phyloP scores from a whole-genome alignment of 2,888 invertebrate genomes.

The Rhagonycha fulva region DNA sequence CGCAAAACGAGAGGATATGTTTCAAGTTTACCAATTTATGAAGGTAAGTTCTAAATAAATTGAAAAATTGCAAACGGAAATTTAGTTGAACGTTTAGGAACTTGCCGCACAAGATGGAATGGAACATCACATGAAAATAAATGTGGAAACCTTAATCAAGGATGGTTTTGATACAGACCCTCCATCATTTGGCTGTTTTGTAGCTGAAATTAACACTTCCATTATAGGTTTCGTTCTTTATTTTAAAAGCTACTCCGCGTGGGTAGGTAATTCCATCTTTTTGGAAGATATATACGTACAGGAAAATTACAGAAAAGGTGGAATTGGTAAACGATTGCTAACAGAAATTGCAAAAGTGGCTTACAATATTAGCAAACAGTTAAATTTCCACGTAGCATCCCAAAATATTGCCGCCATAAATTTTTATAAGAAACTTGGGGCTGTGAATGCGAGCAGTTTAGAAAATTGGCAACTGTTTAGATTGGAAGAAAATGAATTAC shows the following conservation, averaged over 20 bases:
- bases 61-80: not conserved
- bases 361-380: constrained; percentile 54
- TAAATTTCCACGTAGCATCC: constrained; percentile 80
- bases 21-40: constrained; percentile 60
- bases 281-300: constrained; percentile 87
- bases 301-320: constrained; percentile 64
- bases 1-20: constrained; percentile 61
- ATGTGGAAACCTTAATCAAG: constrained; percentile 64
- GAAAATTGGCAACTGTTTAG: constrained; percentile 75
- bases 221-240: constrained; percentile 81
- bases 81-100: constrained; percentile 59
- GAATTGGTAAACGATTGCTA: constrained; percentile 70
- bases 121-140: constrained; percentile 72
- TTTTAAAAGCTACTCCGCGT: constrained; percentile 84
- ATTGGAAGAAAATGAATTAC: constrained; percentile 46
- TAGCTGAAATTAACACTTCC: constrained; percentile 63
- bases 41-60: constrained; percentile 53
- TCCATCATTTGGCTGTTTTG: constrained; percentile 72
- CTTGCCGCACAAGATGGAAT: constrained; percentile 80
- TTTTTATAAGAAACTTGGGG: constrained; percentile 76
- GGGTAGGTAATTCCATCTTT: constrained; percentile 78
- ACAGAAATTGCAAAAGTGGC: constrained; percentile 70
- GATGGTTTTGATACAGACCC: constrained; percentile 72
- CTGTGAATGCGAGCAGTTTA: constrained; percentile 64
- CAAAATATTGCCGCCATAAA: constrained; percentile 78